phyloP scores from a whole-genome alignment of 1,140 invertebrate genomes.

The Copidosoma floridanum region DNA sequence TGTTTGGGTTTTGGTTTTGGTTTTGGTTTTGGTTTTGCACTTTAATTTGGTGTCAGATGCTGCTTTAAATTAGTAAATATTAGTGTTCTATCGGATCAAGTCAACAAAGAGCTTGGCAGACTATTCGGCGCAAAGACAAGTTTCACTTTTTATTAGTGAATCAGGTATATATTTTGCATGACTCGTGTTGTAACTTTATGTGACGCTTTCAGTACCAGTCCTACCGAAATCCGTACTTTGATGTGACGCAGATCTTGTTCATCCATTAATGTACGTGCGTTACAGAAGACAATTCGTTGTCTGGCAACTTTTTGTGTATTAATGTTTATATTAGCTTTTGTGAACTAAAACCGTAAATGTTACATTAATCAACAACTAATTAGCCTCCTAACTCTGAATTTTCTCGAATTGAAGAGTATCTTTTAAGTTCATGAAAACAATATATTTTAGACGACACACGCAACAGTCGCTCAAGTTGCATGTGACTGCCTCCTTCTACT shows the following conservation, averaged over 20 bases:
- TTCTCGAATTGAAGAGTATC: too few species aligned
- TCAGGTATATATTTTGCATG: constrained; percentile 37
- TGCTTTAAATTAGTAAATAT: constrained; percentile 35
- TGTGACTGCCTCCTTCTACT: constrained; percentile 80
- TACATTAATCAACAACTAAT: too few species aligned
- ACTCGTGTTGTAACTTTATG: too few species aligned
- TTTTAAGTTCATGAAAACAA: too few species aligned
- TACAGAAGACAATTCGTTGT: constrained; percentile 17
- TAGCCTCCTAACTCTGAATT: too few species aligned
- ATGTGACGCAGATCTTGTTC: constrained; percentile 23
- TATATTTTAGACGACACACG: constrained; percentile 71
- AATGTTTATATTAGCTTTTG: constrained; percentile 3
- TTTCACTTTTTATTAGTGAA: constrained; percentile 42
- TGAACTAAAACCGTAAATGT: constrained; percentile 7
- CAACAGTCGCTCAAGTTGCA: constrained; percentile 82
- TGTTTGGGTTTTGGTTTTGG: not conserved
- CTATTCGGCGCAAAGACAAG: constrained; percentile 41
- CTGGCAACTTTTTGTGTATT: constrained; percentile 23
- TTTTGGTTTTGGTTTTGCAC: constrained; percentile 1
- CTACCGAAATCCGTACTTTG: too few species aligned
- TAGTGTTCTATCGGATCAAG: constrained; percentile 41
- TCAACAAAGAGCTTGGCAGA: constrained; percentile 35
- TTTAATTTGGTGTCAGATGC: constrained; percentile 27
- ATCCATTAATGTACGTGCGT: constrained; percentile 26
- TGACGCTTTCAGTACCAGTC: too few species aligned